Evolutionary conservation across 2,888 invertebrate species (phyloP).

Genomic region (Tetragonisca angustula): DNA sequence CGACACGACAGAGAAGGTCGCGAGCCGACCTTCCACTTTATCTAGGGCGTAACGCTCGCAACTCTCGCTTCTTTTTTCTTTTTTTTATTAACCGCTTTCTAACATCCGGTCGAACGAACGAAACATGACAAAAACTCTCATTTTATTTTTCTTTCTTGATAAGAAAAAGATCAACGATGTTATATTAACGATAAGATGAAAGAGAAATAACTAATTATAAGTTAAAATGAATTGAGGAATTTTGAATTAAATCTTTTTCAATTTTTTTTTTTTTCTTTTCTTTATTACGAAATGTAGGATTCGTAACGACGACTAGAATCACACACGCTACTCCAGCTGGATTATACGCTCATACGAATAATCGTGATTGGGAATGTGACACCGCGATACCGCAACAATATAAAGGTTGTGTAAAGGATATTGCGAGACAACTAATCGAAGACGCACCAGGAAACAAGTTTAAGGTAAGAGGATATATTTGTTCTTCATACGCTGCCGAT

Average conservation of each 20-base stretch:
- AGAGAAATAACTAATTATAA: too few species aligned
- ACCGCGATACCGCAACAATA: constrained; percentile 77
- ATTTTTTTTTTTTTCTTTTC: neutral
- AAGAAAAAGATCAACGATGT: too few species aligned
- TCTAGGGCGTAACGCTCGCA: constrained; percentile 62
- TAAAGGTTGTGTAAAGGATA: constrained; percentile 85
- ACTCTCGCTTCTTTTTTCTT: too few species aligned
- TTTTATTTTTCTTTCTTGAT: neutral
- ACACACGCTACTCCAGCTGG: constrained; percentile 89
- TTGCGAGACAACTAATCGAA: constrained; percentile 87
- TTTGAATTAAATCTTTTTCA: too few species aligned
- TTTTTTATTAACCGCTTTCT: neutral
- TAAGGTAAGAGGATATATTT: constrained; percentile 84
- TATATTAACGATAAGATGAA: too few species aligned
- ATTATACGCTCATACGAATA: constrained; percentile 85
- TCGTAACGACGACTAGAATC: constrained; percentile 88
- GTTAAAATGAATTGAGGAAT: too few species aligned
- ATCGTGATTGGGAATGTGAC: constrained; percentile 88
- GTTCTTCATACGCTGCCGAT: neutral
- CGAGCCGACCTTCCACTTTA: constrained; percentile 76
- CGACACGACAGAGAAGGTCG: constrained; percentile 74
- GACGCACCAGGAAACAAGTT: constrained; percentile 87
- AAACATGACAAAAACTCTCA: neutral
- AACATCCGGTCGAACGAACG: neutral
- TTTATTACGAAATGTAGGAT: constrained; percentile 81